Conservation (phyloP, 2,797 vertebrate genomes). For the Cyclura pinguis region DNA sequence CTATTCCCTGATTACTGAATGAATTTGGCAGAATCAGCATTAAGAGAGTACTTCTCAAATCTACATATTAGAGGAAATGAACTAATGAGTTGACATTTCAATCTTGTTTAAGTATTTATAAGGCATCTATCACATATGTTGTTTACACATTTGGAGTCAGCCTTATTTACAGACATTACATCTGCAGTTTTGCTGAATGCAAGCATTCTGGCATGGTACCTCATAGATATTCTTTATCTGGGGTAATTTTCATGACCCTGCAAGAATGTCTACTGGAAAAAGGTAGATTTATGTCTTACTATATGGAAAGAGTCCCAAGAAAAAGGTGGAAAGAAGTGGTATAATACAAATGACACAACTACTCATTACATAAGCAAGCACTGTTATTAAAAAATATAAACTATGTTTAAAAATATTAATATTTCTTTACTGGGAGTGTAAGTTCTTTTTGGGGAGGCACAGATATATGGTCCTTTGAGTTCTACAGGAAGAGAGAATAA, state of each 20-base stretch:
- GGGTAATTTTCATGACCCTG: conserved; percentile 31
- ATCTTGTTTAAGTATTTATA: conserved; percentile 18
- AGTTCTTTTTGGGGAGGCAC: background rate
- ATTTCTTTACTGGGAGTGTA: background rate
- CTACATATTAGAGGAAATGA: background rate
- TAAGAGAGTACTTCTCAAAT: background rate
- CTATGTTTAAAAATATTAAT: background rate
- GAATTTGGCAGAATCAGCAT: background rate
- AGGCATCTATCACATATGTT: conserved; percentile 11
- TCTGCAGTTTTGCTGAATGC: conserved; percentile 44
- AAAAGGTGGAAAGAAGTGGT: background rate
- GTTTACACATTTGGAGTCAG: conserved; percentile 20
- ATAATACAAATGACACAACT: conserved; percentile 19
- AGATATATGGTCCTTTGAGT: background rate
- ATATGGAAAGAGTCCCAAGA: background rate
- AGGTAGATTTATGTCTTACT: conserved; percentile 25
- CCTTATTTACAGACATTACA: conserved; percentile 19
- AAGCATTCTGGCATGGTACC: conserved; percentile 8
- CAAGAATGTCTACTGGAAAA: conserved; percentile 43
- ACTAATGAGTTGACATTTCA: conserved; percentile 22
- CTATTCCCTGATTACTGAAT: accelerated
- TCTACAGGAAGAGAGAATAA: background rate
- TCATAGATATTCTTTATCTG: conserved; percentile 22
- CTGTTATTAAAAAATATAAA: background rate
- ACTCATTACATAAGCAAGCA: background rate